Evolutionary conservation across 2,113 vertebrate genomes (phyloP), one percentile per base, ranked within the genome.

Genomic region (Tapirus terrestris): DNA sequence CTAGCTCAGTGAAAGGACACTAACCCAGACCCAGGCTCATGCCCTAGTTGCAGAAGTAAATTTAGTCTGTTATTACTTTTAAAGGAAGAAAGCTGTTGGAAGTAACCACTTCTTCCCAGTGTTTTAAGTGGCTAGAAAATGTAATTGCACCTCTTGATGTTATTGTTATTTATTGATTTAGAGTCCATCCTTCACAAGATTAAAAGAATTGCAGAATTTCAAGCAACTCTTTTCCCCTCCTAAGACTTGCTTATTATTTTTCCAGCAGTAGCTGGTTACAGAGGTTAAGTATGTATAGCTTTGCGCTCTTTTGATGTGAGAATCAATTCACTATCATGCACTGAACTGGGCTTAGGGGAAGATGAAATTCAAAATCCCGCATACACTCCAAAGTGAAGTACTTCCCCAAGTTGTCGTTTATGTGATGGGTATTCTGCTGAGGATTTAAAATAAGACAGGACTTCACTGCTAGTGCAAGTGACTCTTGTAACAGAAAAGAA

Each of bases 81-180:
- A 84, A 83, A 89, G 83, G 36, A 67, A 97, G 84, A 89, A 48
- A 95, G 90, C 58, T 93, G 43, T 89, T 87, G 61, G 90, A 96
- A 89, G 13, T 33, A 94, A 73, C 20, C n/a, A 84, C 58, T 84
- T 96, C 89, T 93, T 92, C 43, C 68, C 84, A 92, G 90, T 51
- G 88, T 92, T 95, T 84, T 80, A 96, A 98, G 94, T 95, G 70
- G 95, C 72, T 6, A 92, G 90, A 84, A 96, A 97, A 96, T 96
- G 93, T 92, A 97, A 97, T 98, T 96, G 80, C 27, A 58, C n/a
- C 73, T 92, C 95, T 94, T 96, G 92, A 89, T 70, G 92, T 95
- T 98, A 95, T 95, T 98, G 96, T 98, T 98, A 91, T 94, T 98
- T 97, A 97, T 96, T 97, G 98, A 98, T 98, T 98, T 88, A 84